These are phyloP conservation scores for Garrulus glandarius DNA, from an alignment of 2,797 vertebrate genomes.

Conservation along the genomic window DNA sequence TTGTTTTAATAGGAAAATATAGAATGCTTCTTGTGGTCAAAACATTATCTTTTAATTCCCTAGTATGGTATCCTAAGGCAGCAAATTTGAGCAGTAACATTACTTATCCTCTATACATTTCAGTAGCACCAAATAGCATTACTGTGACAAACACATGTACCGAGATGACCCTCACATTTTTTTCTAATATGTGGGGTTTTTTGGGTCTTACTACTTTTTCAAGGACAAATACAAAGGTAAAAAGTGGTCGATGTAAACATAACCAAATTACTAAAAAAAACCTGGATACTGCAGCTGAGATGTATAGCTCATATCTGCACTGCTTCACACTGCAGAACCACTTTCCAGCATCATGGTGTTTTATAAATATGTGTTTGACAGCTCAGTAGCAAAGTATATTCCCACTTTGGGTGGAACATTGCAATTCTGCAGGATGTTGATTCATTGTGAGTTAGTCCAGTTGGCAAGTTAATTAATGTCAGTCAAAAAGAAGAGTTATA, in stretches of 20 bases:
- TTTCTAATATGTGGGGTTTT: background rate
- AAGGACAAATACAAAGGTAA: background rate
- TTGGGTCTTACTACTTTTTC: background rate
- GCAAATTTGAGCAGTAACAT: background rate
- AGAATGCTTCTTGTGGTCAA: background rate
- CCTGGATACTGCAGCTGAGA: background rate
- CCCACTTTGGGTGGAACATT: background rate
- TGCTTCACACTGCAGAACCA: background rate
- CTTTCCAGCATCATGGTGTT: background rate
- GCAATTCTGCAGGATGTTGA: background rate
- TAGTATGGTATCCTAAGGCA: background rate
- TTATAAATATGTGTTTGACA: constrained; percentile 12
- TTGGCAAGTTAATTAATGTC: constrained; percentile 32
- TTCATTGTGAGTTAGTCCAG: constrained; percentile 8
- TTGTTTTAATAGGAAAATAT: background rate
- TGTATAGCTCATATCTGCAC: background rate
- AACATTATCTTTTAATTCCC: constrained; percentile 17
- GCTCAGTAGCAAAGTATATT: background rate
- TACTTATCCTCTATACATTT: background rate
- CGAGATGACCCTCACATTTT: background rate
- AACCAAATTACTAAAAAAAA: background rate
- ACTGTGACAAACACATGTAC: background rate
- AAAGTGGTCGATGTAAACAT: background rate
- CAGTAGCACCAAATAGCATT: background rate
- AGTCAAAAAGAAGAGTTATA: background rate